These are phyloP conservation scores for Asteroscopus sphinx DNA, from an alignment of 2,888 invertebrate species.

Conservation along the genomic window DNA sequence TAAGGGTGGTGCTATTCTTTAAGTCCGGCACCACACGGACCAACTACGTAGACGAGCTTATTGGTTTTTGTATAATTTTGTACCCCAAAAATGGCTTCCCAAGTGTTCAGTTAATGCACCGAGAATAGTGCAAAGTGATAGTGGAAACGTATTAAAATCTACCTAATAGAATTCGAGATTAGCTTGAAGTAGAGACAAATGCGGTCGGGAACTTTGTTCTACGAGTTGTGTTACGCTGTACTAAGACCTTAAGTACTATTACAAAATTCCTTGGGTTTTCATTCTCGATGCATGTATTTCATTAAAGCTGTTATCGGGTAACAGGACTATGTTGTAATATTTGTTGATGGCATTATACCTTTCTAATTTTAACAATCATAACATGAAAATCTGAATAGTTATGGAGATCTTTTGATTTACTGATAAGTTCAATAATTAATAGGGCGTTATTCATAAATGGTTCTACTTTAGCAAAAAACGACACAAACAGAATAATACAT, in stretches of 20 bases:
- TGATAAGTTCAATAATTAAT: too few relatives aligned
- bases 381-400: too few relatives aligned
- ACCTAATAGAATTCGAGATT: conserved; percentile 34
- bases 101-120: conserved; percentile 1
- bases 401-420: too few relatives aligned
- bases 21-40: too few relatives aligned
- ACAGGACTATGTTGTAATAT: too few relatives aligned
- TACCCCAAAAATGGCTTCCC: background rate
- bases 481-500: conserved; percentile 36
- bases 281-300: conserved; percentile 15
- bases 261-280: conserved; percentile 37
- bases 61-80: background rate
- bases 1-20: too few relatives aligned
- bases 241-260: conserved; percentile 39
- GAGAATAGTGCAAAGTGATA: conserved; percentile 8
- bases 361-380: too few relatives aligned
- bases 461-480: background rate
- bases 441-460: background rate
- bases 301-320: too few relatives aligned
- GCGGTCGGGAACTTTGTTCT: conserved; percentile 28
- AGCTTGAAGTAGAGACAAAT: conserved; percentile 35
- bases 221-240: conserved; percentile 25
- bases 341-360: too few relatives aligned
- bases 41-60: background rate
- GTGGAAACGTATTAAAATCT: conserved; percentile 20